Conservation (phyloP, 2,888 invertebrate genomes). For the Tinea trinotella region DNA sequence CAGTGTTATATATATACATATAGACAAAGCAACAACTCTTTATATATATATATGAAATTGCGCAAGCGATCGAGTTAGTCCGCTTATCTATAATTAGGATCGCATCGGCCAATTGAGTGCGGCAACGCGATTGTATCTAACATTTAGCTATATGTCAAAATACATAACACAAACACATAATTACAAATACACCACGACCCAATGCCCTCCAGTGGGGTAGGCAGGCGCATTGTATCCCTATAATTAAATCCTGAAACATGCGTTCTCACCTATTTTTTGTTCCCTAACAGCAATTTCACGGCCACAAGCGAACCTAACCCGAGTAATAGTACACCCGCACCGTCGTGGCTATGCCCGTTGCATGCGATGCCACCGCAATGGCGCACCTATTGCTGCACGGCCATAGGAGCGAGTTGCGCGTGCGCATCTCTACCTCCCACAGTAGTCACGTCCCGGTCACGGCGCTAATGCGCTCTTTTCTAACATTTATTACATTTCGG, state of each 20-base stretch:
- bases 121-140: background rate
- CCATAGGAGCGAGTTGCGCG: background rate
- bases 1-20: too few species aligned
- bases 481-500: slow-evolving; percentile 9
- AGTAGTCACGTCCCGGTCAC: slow-evolving; percentile 11
- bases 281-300: background rate
- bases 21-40: too few species aligned
- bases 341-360: background rate
- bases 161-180: background rate
- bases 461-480: slow-evolving; percentile 4
- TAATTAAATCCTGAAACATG: background rate
- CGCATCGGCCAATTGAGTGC: background rate
- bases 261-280: background rate
- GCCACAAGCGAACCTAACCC: slow-evolving; percentile 1
- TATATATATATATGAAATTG: background rate
- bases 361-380: background rate
- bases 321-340: slow-evolving; percentile 5
- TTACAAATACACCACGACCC: background rate
- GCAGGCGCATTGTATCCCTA: too few species aligned
- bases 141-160: background rate
- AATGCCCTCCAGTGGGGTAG: too few species aligned
- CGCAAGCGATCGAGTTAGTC: background rate
- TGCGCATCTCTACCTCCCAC: background rate
- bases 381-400: background rate
- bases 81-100: slow-evolving; percentile 10